Evolutionary conservation across 92 coral and sea anemone genomes (phyloP).

Genomic region (Parazoanthus atlanticus): DNA sequence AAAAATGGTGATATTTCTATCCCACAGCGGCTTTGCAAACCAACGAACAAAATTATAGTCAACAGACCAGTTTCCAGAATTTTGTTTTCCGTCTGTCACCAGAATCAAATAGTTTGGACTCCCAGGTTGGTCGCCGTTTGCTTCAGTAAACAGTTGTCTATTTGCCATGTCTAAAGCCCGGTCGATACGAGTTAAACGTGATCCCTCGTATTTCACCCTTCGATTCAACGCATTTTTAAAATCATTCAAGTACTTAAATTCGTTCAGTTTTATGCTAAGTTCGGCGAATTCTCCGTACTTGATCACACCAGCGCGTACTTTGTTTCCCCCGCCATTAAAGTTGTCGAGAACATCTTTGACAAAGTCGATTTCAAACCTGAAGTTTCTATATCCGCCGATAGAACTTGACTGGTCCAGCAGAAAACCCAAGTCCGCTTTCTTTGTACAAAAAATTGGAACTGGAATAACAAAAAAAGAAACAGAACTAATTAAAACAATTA

Average conservation of each 20-base stretch:
- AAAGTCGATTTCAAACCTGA: slow-evolving; percentile 12
- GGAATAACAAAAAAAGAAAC: not conserved
- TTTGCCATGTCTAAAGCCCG: slow-evolving; percentile 2
- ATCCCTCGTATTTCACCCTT: not conserved
- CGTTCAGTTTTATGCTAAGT: not conserved
- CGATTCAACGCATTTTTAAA: not conserved
- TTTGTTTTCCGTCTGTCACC: slow-evolving; percentile 18
- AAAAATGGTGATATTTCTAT: not conserved
- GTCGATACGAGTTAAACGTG: not conserved
- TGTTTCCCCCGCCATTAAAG: not conserved
- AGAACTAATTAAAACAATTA: not conserved
- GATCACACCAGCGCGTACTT: slow-evolving; percentile 11
- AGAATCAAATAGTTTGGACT: slow-evolving; percentile 14
- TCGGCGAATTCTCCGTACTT: not conserved
- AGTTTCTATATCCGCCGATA: not conserved
- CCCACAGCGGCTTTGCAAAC: slow-evolving; percentile 26
- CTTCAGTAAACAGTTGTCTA: slow-evolving; percentile 6
- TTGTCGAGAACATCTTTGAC: slow-evolving; percentile 19
- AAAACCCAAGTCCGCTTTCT: slow-evolving; percentile 1
- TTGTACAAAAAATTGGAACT: not conserved
- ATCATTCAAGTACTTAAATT: not conserved
- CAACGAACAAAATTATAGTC: not conserved
- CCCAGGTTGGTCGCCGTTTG: slow-evolving; percentile 1
- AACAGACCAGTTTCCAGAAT: not conserved
- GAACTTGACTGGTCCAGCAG: slow-evolving; percentile 16